Conservation (phyloP, 2,888 invertebrate species). For the Cyaniris semiargus region DNA sequence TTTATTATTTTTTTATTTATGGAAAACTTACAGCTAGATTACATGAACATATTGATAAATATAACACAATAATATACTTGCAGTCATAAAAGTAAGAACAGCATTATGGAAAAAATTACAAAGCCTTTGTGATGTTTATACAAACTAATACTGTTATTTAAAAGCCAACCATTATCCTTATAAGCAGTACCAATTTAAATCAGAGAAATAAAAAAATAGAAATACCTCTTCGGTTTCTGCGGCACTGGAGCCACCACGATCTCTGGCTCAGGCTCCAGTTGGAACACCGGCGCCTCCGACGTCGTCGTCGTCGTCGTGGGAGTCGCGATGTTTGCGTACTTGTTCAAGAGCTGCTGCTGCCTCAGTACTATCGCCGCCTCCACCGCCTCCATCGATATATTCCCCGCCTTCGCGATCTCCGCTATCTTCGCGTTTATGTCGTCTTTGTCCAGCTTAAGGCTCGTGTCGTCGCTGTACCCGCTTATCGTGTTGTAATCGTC, state of each 20-base stretch:
- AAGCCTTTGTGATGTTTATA: too few relatives aligned
- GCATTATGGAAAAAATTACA: too few relatives aligned
- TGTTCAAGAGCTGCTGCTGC: slow-evolving; percentile 84
- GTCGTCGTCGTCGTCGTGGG: slow-evolving; percentile 69
- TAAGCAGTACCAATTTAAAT: too few relatives aligned
- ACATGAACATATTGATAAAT: too few relatives aligned
- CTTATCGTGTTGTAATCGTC: slow-evolving; percentile 74
- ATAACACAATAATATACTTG: too few relatives aligned
- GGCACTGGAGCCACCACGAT: slow-evolving; percentile 57
- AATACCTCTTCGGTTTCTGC: slow-evolving; percentile 71
- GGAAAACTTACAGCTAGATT: too few relatives aligned
- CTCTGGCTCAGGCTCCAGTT: slow-evolving; percentile 66
- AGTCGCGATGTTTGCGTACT: slow-evolving; percentile 74
- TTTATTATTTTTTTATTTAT: too few relatives aligned
- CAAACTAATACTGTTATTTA: too few relatives aligned
- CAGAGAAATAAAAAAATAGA: too few relatives aligned
- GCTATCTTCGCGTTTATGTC: slow-evolving; percentile 74
- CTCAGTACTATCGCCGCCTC: slow-evolving; percentile 86
- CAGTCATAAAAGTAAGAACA: too few relatives aligned
- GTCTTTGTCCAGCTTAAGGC: slow-evolving; percentile 67
- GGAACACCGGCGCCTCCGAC: slow-evolving; percentile 57
- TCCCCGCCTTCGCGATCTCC: slow-evolving; percentile 84
- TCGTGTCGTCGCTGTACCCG: slow-evolving; percentile 71
- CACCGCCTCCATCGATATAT: slow-evolving; percentile 88
- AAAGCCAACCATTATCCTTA: too few relatives aligned